Evolutionary conservation across 2,888 invertebrate genomes (phyloP), one percentile per base, ranked within the genome.

Genomic region (Fissipunctia ypsillon): DNA sequence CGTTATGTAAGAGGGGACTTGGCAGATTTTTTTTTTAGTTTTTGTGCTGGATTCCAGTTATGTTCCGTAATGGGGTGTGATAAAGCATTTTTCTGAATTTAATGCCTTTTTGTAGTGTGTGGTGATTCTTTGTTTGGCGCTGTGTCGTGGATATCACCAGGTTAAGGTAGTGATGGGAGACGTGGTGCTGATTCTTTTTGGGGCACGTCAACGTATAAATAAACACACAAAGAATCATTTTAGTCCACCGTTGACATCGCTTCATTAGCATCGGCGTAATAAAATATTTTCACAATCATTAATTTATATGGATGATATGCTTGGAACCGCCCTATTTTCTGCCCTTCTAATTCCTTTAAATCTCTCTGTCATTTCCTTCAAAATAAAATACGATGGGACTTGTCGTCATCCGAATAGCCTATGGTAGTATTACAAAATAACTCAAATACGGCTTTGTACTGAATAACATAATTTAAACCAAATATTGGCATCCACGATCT

Each of bases 51-150:
- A 89, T 88, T 88, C 89, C 90, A 84, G 88, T 91, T 92, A 91
- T 89, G 89, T 90, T 82, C 89, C 83, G 88, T 92, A 93, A 93
- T 92, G 89, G 90, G 89, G 91, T 91, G 91, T 91, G 90, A 93
- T 92, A 90, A 87, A 87, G 91, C 90, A 91, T 90, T 91, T 93
- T 91, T 90, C 90, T 89, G 84, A 87, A 87, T 87, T 81, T 87
- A 89, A 88, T 87, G 87, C 88, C 80, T 84, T 85, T 86, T 87
- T 83, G 81, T 88, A 73, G 52, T 73, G 71, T 78, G 81, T 86
- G 80, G 79, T 84, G 74, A 81, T 77, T 80, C 81, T 79, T 80
- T 81, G 80, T 81, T 73, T 81, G 66, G 61, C 16, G 19, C 28
- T 66, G 66, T 73, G 54, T 54, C 35, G 43, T 77, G 79, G 61